A percentile compares a stretch with the other conserved stretches of the same genome.
Evolutionary conservation across 2,888 invertebrate species (phyloP).

Genomic region (Drosophila maculinotata): DNA sequence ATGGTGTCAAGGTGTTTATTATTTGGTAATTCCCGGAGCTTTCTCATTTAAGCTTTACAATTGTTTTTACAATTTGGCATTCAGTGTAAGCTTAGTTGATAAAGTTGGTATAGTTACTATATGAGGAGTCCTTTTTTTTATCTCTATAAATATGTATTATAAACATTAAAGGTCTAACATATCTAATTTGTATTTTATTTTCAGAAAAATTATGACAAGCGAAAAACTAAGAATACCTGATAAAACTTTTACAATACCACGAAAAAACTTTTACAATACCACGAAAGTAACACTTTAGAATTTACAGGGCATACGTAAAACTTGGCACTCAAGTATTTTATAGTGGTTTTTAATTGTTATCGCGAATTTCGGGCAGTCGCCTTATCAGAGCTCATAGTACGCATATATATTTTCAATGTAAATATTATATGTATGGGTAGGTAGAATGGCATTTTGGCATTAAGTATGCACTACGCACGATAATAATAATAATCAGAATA

Average conservation of each 20-base stretch:
- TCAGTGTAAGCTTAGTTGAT: too few relatives aligned
- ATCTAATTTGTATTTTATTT: too few relatives aligned
- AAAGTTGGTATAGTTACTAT: too few relatives aligned
- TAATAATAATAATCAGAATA: slow-evolving; percentile 33
- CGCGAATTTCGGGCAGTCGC: slow-evolving; percentile 8
- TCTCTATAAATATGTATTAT: too few relatives aligned
- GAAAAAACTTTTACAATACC: too few relatives aligned
- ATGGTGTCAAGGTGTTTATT: slow-evolving; percentile 7
- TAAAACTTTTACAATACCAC: too few relatives aligned
- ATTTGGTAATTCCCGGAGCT: slow-evolving; percentile 11
- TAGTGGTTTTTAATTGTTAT: slow-evolving; percentile 25
- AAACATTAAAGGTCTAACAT: too few relatives aligned
- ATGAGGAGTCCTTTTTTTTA: too few relatives aligned
- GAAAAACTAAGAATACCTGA: too few relatives aligned
- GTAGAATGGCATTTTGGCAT: slow-evolving; percentile 1
- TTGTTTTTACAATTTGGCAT: not conserved
- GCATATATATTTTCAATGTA: slow-evolving; percentile 15
- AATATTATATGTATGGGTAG: slow-evolving; percentile 3
- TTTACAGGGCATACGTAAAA: too few relatives aligned
- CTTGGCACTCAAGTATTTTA: not conserved
- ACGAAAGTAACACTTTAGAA: too few relatives aligned
- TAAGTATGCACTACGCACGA: not conserved
- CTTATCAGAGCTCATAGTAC: slow-evolving; percentile 22
- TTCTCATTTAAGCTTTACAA: not conserved
- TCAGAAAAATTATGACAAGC: too few relatives aligned